phyloP scores from a whole-genome alignment of 2,113 vertebrate species.

The Glareola pratincola region DNA sequence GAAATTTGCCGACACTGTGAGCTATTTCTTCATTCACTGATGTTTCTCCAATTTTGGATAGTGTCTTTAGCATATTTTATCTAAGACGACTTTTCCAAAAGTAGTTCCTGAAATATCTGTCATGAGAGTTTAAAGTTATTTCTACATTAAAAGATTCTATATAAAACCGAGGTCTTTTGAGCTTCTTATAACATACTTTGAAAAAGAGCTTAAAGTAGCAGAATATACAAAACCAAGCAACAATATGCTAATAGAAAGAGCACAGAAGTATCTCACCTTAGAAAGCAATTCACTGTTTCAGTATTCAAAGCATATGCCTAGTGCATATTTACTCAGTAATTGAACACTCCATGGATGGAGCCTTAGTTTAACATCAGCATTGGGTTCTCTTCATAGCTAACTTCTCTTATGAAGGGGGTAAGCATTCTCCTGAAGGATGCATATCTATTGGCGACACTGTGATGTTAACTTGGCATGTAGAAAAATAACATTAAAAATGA shows the following conservation, averaged over 20 bases:
- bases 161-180: neutral
- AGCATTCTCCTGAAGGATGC: neutral
- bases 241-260: conserved; percentile 36
- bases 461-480: neutral
- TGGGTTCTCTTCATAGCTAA: conserved; percentile 2
- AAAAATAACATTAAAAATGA: neutral
- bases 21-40: conserved; percentile 5
- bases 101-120: neutral
- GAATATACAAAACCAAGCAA: conserved; percentile 44
- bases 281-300: neutral
- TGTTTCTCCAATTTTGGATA: neutral
- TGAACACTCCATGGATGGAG: neutral
- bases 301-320: neutral
- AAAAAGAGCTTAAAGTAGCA: conserved; percentile 18
- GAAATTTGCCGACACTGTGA: neutral
- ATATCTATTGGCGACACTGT: neutral
- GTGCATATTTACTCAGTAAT: conserved; percentile 47
- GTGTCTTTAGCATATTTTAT: neutral
- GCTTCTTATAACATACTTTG: conserved; percentile 6
- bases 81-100: neutral
- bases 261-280: neutral
- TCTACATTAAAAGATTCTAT: conserved; percentile 43
- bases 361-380: conserved; percentile 16
- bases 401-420: neutral
- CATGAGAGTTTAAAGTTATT: conserved; percentile 9